Evolutionary conservation across 2,797 vertebrate genomes (phyloP), one percentile per base, ranked within the genome.

Genomic region (Lindbergichthys nudifrons): DNA sequence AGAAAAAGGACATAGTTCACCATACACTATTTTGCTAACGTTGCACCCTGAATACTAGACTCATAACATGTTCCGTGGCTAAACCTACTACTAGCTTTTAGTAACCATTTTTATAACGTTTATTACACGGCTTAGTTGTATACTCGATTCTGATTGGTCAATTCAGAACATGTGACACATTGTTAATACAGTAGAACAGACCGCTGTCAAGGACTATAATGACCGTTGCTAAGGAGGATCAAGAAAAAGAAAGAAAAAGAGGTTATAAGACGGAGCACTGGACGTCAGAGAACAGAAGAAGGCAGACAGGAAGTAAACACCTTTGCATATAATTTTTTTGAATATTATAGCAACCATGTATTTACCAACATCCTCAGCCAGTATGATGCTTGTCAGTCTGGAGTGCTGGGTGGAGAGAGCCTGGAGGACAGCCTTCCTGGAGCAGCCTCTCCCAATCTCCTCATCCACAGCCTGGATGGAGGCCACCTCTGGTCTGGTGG

Each of bases 321-420:
- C 26, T 26, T 26, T 26, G 26, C 26, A 26, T 26, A 26, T 26
- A 26, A 26, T 26, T 26, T 5, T 4, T 26, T 26, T 3, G 3
- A 26, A 46, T 14, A 15, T 45, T 7, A 47, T 2, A 30, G 3
- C 5, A 18, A 18, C 18, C 8, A 2, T 77, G 42, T 63, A 91
- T 89, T 96, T 92, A 98, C 98, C 93, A 56, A 96, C 89, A 71
- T 99, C 98, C 90, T 99, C 97, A 1, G 97, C 98, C 10, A 98
- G 93, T 85, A 99, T 97, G 85, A 99, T 98, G 82, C 97, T 97
- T 65, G 97, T 98, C 72, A 98, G 90, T 61, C 95, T 92, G 79
- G 94, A 89, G 11, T 88, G 87, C 77, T 99, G 97, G 0, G 95
- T 95, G 73, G 97, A 96, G 5, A 95, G 95, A 7, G 97, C 97